Evolutionary conservation across 2,113 vertebrate genomes (phyloP).

Genomic region (Sturnus vulgaris): DNA sequence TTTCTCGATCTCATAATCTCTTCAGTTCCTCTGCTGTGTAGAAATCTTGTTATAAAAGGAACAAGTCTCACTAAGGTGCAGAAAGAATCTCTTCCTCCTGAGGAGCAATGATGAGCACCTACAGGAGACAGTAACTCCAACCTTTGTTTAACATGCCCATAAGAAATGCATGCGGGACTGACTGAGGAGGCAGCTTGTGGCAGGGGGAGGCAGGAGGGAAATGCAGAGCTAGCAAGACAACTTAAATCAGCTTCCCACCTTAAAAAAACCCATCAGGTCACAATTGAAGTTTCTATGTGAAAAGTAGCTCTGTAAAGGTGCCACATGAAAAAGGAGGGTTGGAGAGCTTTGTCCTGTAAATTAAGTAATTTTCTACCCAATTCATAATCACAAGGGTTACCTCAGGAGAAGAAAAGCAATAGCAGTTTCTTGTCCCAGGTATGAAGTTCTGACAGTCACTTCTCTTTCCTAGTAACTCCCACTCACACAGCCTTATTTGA

Average conservation of each 20-base stretch:
- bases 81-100: neutral
- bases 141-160: neutral
- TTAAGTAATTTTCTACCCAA: neutral
- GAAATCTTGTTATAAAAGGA: neutral
- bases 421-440: neutral
- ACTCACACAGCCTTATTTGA: neutral
- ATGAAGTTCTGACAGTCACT: neutral
- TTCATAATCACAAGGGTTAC: neutral
- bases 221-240: neutral
- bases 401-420: neutral
- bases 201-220: neutral
- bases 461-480: neutral
- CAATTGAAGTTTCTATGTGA: slow-evolving; percentile 19
- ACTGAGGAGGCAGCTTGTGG: neutral
- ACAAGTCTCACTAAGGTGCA: neutral
- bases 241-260: neutral
- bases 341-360: neutral
- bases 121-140: neutral
- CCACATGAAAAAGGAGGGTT: neutral
- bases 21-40: neutral
- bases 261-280: neutral
- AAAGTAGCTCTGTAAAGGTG: slow-evolving; percentile 3
- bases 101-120: neutral
- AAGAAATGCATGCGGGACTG: neutral
- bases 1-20: neutral